A percentile compares a stretch with the other conserved stretches of the same genome.
Conservation (phyloP, 2,113 vertebrate genomes). For the Oncorhynchus mykiss region DNA sequence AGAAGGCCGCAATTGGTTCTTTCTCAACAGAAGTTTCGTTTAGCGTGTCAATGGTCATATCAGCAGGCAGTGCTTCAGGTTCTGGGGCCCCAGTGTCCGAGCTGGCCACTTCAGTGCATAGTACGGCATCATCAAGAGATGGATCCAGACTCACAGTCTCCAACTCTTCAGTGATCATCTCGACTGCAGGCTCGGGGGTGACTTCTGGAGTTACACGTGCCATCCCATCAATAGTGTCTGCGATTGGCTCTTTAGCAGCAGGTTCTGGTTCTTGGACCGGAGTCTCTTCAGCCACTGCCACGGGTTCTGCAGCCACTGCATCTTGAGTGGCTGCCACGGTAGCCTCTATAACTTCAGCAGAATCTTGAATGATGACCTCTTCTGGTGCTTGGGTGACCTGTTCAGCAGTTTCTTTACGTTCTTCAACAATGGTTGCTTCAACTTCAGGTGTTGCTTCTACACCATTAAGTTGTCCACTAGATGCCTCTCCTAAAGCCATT, state of each 20-base stretch:
- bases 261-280: not conserved
- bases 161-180: slow-evolving; percentile 10
- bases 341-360: not conserved
- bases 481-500: slow-evolving; percentile 24
- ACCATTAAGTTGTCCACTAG: slow-evolving; percentile 41
- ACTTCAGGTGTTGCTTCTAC: slow-evolving; percentile 18
- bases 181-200: not conserved
- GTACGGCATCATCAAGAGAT: not conserved
- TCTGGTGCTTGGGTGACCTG: slow-evolving; percentile 9
- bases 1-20: slow-evolving; percentile 38
- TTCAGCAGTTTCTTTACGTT: slow-evolving; percentile 4
- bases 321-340: not conserved
- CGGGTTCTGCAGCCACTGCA: not conserved
- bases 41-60: slow-evolving; percentile 20
- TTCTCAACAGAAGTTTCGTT: slow-evolving; percentile 42
- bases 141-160: not conserved
- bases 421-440: slow-evolving; percentile 4
- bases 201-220: not conserved
- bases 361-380: slow-evolving; percentile 12
- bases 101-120: not conserved
- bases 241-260: not conserved
- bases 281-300: not conserved
- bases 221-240: slow-evolving; percentile 15
- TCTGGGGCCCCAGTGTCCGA: not conserved
- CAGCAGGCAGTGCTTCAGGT: slow-evolving; percentile 13